A percentile compares a stretch with the other conserved stretches of the same genome.
Conservation (phyloP, 37 sponge, comb jelly and placozoan genomes). For the Petrosia ficiformis region DNA sequence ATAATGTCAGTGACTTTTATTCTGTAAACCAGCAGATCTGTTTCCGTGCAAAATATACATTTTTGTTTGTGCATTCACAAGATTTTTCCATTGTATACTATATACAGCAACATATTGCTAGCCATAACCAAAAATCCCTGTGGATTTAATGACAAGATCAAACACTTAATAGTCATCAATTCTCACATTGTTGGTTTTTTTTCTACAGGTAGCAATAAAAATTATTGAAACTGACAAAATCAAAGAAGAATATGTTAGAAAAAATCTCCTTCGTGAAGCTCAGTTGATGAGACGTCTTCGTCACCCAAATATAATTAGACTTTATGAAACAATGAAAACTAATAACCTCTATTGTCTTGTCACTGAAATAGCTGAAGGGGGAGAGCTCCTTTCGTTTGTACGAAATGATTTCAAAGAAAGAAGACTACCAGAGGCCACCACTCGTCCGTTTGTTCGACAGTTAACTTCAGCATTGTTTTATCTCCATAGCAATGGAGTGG, state of each 20-base stretch:
- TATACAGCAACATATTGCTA: no score
- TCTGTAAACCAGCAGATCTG: no score
- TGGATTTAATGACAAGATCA: no score
- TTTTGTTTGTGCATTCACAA: no score
- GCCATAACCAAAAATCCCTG: no score
- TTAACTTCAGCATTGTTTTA: constrained; percentile 89
- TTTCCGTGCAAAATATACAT: no score
- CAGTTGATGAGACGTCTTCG: constrained; percentile 85
- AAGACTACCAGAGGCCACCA: constrained; percentile 71
- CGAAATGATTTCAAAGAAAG: constrained; percentile 81
- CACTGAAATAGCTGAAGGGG: constrained; percentile 93
- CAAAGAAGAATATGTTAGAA: constrained; percentile 93
- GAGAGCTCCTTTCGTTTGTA: constrained; percentile 87
- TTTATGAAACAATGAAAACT: constrained; percentile 97
- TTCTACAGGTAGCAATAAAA: constrained; percentile 90
- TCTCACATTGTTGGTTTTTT: no score
- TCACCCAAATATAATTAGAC: constrained; percentile 97
- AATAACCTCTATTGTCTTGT: constrained; percentile 92
- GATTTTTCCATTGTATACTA: no score
- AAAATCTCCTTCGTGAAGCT: constrained; percentile 92
- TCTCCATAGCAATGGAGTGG: constrained; percentile 83
- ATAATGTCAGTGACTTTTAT: constrained; percentile 92
- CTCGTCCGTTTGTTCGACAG: constrained; percentile 88
- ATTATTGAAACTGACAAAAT: constrained; percentile 95
- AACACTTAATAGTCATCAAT: no score